Evolutionary conservation across 2,113 vertebrate genomes (phyloP), one percentile per base, ranked within the genome.

Genomic region (Actenoides hombroni): DNA sequence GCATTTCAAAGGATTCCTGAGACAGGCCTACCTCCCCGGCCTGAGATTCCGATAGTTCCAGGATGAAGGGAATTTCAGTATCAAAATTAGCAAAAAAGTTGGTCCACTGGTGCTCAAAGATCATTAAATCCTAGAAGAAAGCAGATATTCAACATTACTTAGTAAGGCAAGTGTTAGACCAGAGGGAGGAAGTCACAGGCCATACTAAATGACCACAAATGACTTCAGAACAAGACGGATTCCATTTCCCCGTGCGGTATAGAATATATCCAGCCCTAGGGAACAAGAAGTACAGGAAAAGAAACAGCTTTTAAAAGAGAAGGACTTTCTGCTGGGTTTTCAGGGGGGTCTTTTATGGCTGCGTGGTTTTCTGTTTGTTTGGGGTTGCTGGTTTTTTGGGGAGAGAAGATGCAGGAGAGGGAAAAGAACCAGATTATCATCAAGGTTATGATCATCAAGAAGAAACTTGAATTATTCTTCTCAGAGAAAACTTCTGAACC

Each of bases 21-120:
- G 92, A 59, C 13, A 83, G 53, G 48, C 95, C 12, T 97, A 99
- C 99, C 98, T 99, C 99, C 86, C 99, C 99, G 0, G 99, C 99
- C 95, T 99, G 99, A 65, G 99, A 99, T 93, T 99, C 99, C 12
- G 99, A 99, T 10, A 99, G 98, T 18, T 99, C 99, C 97, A 99
- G 92, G 75, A 99, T 98, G 88, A 99, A 99, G 71, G 99, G 98
- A 80, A 98, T 99, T 98, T 99, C 99, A 37, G 98, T 98, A 82
- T 99, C 99, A 97, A 99, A 99, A 96, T 98, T 98, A 60, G 98
- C 98, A 88, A 99, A 99, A 63, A 99, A 99, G 88, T 94, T 97
- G 88, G 97, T 98, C 99, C 99, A 99, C 91, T 99, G 99, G 90
- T 98, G 99, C 71, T 99, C 99, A 95, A 99, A 99, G 86, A 89